Conservation (phyloP, 2,113 vertebrate genomes). For the Holacanthus passer region DNA sequence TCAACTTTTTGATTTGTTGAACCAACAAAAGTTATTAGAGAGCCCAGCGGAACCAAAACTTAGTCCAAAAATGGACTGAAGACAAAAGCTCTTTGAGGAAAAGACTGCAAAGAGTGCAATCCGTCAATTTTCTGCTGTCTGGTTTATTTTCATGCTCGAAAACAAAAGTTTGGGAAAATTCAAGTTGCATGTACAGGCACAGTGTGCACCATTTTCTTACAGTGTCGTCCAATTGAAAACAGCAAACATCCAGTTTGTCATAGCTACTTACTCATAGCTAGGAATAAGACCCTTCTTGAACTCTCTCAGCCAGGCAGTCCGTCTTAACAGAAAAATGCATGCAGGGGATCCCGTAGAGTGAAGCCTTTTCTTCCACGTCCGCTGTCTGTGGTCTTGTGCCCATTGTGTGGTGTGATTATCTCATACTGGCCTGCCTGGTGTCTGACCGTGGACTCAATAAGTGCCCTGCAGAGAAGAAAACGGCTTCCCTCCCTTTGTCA, state of each 20-base stretch:
- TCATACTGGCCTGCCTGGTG: conserved; percentile 67
- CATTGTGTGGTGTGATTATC: conserved; percentile 76
- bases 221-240: conserved; percentile 51
- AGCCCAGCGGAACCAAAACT: not conserved
- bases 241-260: conserved; percentile 51
- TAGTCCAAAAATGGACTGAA: not conserved
- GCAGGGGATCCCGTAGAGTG: conserved; percentile 62
- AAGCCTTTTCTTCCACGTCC: conserved; percentile 61
- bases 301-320: conserved; percentile 43
- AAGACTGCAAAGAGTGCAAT: conserved; percentile 2
- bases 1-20: not conserved
- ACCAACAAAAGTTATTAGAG: not conserved
- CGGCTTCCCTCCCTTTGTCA: conserved; percentile 54
- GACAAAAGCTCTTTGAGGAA: not conserved
- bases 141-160: conserved; percentile 49
- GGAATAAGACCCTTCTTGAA: conserved; percentile 59
- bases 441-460: conserved; percentile 74
- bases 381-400: conserved; percentile 66
- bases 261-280: conserved; percentile 26
- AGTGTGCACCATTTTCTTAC: conserved; percentile 42
- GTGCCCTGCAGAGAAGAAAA: conserved; percentile 67
- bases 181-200: conserved; percentile 14
- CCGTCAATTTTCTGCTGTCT: conserved; percentile 27
- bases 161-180: conserved; percentile 18
- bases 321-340: conserved; percentile 61